Conservation (phyloP, 2,113 vertebrate genomes). For the Perca fluviatilis region DNA sequence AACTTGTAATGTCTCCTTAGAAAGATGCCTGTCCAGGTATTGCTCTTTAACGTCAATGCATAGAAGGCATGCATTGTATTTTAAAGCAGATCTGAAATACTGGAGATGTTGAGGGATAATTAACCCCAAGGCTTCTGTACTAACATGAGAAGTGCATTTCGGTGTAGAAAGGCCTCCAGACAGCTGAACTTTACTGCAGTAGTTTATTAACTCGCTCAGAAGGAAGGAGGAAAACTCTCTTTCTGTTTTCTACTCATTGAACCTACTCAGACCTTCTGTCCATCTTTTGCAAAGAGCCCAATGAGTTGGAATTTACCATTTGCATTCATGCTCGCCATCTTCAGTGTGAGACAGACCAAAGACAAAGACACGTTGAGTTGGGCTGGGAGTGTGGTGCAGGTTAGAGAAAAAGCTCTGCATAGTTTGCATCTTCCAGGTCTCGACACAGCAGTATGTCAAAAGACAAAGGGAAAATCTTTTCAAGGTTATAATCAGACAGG, state of each 20-base stretch:
- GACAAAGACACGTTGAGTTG: background rate
- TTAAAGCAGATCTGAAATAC: constrained; percentile 4
- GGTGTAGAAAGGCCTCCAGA: constrained; percentile 1
- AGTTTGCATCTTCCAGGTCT: constrained; percentile 23
- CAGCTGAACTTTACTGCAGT: background rate
- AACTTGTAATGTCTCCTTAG: background rate
- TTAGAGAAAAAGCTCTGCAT: background rate
- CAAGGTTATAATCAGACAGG: constrained; percentile 59
- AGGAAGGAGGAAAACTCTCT: background rate
- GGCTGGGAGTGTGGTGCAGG: background rate
- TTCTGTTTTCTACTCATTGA: background rate
- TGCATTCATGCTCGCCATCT: background rate
- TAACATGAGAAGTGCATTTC: background rate
- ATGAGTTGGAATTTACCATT: background rate
- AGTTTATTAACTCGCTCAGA: background rate
- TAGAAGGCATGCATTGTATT: background rate
- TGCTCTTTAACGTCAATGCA: background rate
- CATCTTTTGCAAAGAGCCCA: background rate
- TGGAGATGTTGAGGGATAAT: constrained; percentile 53
- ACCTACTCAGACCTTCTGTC: background rate
- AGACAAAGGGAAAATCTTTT: constrained; percentile 51
- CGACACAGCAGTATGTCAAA: constrained; percentile 1
- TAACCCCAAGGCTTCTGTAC: constrained; percentile 19
- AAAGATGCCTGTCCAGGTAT: background rate
- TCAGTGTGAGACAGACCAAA: constrained; percentile 3